These are phyloP conservation scores for Brachionus rubens DNA, from an alignment of 1,140 invertebrate species.

Conservation along the genomic window DNA sequence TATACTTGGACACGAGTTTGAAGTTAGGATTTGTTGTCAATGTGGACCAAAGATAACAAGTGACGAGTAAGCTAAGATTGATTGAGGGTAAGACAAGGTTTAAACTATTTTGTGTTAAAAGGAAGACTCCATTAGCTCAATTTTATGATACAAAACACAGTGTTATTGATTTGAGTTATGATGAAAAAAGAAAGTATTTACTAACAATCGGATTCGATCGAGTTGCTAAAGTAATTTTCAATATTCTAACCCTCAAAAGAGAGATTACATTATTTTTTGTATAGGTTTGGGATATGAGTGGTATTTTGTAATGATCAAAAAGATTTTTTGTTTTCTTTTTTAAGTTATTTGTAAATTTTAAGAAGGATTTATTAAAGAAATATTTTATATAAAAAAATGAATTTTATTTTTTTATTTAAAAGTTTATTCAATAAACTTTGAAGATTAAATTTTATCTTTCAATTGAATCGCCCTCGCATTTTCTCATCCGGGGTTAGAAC, in stretches of 20 bases:
- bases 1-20: constrained; percentile 93
- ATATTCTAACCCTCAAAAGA: no score
- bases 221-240: constrained; percentile 7
- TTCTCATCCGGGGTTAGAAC: no score
- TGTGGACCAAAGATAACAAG: constrained; percentile 63
- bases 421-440: no score
- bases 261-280: not conserved
- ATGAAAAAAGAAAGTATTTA: constrained; percentile 32
- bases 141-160: constrained; percentile 44
- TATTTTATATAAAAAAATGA: no score
- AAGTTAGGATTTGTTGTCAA: constrained; percentile 87
- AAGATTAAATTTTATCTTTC: no score
- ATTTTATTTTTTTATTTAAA: no score
- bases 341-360: no score
- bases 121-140: constrained; percentile 23
- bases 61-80: constrained; percentile 6
- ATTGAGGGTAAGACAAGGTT: no score
- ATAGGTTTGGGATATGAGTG: constrained; percentile 16
- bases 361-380: no score
- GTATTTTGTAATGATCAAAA: no score
- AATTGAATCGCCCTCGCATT: no score
- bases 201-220: constrained; percentile 43
- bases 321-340: no score
- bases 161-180: constrained; percentile 9
- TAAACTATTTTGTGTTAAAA: constrained; percentile 60